Evolutionary conservation across 1,140 invertebrate genomes (phyloP).

Genomic region (Helicoverpa armigera): DNA sequence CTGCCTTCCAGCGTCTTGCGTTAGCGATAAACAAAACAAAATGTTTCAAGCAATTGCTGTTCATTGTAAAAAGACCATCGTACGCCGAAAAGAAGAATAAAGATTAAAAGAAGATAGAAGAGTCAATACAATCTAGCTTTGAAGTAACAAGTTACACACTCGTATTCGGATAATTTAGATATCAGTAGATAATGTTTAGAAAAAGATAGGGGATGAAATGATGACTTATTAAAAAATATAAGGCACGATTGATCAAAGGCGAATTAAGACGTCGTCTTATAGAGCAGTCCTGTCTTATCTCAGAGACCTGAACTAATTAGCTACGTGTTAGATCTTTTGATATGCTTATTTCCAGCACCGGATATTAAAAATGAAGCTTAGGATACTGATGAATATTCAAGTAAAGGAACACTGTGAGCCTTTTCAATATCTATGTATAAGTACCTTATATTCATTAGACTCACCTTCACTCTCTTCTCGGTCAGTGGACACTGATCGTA

Average conservation of each 20-base stretch:
- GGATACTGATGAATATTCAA: no score
- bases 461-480: conserved; percentile 85
- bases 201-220: neutral
- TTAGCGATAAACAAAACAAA: conserved; percentile 58
- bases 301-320: no score
- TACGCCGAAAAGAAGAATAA: conserved; percentile 42
- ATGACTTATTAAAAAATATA: no score
- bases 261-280: no score
- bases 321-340: no score
- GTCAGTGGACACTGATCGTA: conserved; percentile 87
- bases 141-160: neutral
- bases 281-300: no score
- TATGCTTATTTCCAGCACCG: no score
- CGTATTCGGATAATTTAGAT: neutral
- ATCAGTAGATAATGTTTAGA: neutral
- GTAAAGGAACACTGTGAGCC: no score
- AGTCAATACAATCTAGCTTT: neutral
- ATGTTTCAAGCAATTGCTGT: conserved; percentile 39
- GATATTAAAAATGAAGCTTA: no score
- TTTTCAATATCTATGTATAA: neutral
- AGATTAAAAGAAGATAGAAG: neutral
- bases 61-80: conserved; percentile 49
- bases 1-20: conserved; percentile 86
- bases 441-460: neutral
- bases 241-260: no score